A percentile compares a stretch with the other conserved stretches of the same genome.
Evolutionary conservation across 2,888 invertebrate species (phyloP).

Genomic region (Clistopyga incitator): DNA sequence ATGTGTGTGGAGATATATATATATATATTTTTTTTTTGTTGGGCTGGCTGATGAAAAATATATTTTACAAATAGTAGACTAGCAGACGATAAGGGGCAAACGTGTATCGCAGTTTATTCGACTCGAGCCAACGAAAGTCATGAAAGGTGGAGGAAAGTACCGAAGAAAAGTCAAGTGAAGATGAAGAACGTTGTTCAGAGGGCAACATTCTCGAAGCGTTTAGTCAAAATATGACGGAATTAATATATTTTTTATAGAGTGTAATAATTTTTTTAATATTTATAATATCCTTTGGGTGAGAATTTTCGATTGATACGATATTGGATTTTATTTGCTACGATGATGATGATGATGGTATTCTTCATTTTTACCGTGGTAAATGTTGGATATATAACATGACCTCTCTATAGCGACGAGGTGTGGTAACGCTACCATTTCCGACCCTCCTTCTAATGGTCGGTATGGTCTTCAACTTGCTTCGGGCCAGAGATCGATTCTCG

Average conservation of each 20-base stretch:
- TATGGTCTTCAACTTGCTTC: no score
- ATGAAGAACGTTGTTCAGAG: no score
- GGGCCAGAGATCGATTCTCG: conserved; percentile 32
- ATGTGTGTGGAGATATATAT: no score
- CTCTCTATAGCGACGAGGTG: neutral
- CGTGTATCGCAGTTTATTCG: neutral
- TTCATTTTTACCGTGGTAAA: neutral
- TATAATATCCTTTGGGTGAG: no score
- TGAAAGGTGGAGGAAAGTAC: no score
- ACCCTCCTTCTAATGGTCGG: neutral
- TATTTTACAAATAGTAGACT: conserved; percentile 3
- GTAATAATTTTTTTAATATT: no score
- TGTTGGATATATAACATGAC: neutral
- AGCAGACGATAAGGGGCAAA: neutral
- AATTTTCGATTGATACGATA: neutral
- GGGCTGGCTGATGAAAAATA: conserved; percentile 37
- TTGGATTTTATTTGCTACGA: neutral
- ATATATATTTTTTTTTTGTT: conserved; percentile 2
- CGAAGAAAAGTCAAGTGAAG: no score
- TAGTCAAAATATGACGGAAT: no score
- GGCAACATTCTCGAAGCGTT: no score
- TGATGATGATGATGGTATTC: neutral
- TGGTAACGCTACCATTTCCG: neutral
- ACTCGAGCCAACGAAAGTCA: neutral
- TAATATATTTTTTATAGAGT: no score